Base-by-base conservation (phyloP, 2,888 invertebrate species). In the Stomorhina lunata region DNA sequence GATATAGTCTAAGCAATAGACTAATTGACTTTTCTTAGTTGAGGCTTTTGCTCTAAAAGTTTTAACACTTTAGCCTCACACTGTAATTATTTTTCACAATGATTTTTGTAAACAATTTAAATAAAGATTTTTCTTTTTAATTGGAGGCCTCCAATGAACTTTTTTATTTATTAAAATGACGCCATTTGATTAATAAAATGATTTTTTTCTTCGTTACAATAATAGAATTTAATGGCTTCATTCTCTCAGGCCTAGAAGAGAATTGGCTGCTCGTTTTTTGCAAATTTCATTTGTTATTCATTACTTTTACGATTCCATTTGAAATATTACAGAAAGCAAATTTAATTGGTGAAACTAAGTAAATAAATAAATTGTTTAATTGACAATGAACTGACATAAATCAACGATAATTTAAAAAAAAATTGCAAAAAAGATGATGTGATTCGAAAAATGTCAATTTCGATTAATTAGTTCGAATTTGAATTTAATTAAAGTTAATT, bases 371-470 rank as follows among this genome's bases (percentile, higher is more conserved):
- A 78, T 55, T 55, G 43, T 71, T 73, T 79, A 75, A 78, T 78
- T 82, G 81, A 59, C 81, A 79, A 79, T 79, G 75, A 82, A 75
- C 82, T 66, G 75, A 37, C 29, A 65, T 43, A 73, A 66, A 55
- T 66, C 37, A 22, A 75, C 65, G 32, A 57, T 45, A 22, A 45
- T 40, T 59, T n/a, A n/a, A n/a, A 43, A 4, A 50, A 66, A 27
- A 48, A 68, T 63, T 63, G 25, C 43, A 34, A n/a, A 40, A 20
- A 29, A 73, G 76, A 55, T 63, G 48, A 77, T 68, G 48, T 29
- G 66, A 65, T 75, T 61, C 29, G 10, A 37, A n/a, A n/a, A 53
- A 55, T 79, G 75, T 53, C 75, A 59, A 68, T 77, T 81, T 57
- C 55, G 43, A 78, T 81, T 78, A 73, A 75, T 72, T 79, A 37